Percentiles rank a stretch among this genome's conserved stretches.
Conservation (phyloP, 2,888 invertebrate species). For the Balanococcus diminutus region DNA sequence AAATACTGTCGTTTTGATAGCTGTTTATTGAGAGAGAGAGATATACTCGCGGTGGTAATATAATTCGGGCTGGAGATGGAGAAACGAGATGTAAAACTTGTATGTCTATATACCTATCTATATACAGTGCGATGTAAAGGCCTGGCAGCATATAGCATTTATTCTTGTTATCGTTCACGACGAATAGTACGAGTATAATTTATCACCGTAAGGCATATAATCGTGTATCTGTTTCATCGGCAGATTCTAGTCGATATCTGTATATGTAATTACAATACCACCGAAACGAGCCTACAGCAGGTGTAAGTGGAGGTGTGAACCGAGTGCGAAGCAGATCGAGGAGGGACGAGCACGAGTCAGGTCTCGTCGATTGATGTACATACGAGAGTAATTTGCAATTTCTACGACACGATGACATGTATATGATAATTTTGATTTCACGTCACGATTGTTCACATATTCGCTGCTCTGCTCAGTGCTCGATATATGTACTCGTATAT, state of each 20-base stretch:
- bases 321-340: neutral
- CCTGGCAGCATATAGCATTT: neutral
- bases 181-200: neutral
- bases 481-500: too few species aligned
- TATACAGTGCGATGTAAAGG: too few species aligned
- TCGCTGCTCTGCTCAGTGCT: too few species aligned
- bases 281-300: neutral
- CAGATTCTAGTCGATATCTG: neutral
- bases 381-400: neutral
- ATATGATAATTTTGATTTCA: constrained; percentile 37
- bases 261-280: neutral
- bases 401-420: neutral
- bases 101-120: neutral
- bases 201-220: neutral
- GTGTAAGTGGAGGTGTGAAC: neutral
- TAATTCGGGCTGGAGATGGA: neutral
- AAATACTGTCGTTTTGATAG: neutral
- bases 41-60: too few species aligned
- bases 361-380: neutral
- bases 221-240: neutral
- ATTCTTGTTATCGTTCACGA: neutral
- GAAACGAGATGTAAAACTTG: neutral
- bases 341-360: neutral
- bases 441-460: neutral
- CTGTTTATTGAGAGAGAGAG: neutral